Base-by-base conservation (phyloP, 2,113 vertebrate genomes). In the Tenebrosternarchus preto region DNA sequence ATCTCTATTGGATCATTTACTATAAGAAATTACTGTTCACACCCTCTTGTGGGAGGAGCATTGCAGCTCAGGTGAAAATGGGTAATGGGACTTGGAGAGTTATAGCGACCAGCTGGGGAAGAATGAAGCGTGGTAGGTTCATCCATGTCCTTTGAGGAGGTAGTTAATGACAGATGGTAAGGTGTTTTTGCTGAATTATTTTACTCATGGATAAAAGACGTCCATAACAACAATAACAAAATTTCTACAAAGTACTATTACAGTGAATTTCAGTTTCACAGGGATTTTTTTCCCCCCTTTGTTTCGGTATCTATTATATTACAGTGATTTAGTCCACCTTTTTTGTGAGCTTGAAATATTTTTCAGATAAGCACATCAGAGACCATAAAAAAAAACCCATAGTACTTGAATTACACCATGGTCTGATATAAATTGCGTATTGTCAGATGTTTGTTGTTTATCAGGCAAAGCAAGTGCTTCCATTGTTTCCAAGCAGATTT, bases 1-100 rank as follows among this genome's bases (percentile, higher is more conserved):
- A 87, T 89, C 88, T 89, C 86, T 1, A 87, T 87, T 89, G 78
- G 85, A 89, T 85, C 89, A 85, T 83, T 89, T 87, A 89, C 80
- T 78, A 83, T 89, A 85, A 89, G 86, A 89, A 86, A 89, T 89
- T 89, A 88, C 86, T 31, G 77, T 86, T 88, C 86, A 80, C 83
- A 86, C 71, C 66, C 84, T 87, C 82, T 82, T 83, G 82, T 64
- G 80, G 84, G 78, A 20, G 72, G 19, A 27, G 84, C 29, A 15
- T 4, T 17, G 27, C 31, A 8, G 0, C 19, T 16, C 9, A 59
- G 81, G 88, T 82, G 86, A 82, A 78, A 89, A 85, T 68, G 77
- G 59, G 72, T 73, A 56, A 74, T 75, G 72, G 53, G 61, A 80
- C 61, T 61, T 68, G 53, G 76, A 87, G 83, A 86, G 70, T 83